Evolutionary conservation across 2,888 invertebrate species (phyloP).

Genomic region (Clostera curtula): DNA sequence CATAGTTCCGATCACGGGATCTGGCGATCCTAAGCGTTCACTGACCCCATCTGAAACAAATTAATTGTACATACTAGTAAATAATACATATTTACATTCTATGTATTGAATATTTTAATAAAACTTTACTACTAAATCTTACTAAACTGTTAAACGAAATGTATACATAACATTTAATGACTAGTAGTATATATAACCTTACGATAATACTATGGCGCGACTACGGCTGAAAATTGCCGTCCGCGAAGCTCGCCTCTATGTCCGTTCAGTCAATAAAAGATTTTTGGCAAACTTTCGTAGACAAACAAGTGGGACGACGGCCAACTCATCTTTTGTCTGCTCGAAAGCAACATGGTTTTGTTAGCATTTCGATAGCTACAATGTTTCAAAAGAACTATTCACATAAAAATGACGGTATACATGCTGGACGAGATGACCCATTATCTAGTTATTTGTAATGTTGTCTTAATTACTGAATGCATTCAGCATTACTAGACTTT

Average conservation of each 20-base stretch:
- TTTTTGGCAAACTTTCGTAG: constrained; percentile 72
- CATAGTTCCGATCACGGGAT: constrained; percentile 66
- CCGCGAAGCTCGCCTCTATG: constrained; percentile 53
- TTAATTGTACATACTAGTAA: constrained; percentile 24
- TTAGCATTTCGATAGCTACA: constrained; percentile 56
- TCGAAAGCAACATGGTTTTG: constrained; percentile 61
- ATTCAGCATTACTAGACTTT: no score
- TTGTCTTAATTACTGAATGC: no score
- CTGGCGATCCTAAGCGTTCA: constrained; percentile 69
- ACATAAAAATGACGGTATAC: no score
- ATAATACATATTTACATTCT: constrained; percentile 12
- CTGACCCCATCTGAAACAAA: constrained; percentile 60
- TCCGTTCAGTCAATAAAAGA: constrained; percentile 69
- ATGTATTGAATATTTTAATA: no score
- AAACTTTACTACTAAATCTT: no score
- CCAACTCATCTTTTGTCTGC: constrained; percentile 73
- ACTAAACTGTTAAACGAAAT: no score
- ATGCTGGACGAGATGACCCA: no score
- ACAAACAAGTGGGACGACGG: constrained; percentile 70
- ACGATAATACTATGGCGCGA: no score
- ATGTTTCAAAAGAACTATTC: constrained; percentile 43
- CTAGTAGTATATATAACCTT: no score
- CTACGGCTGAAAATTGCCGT: constrained; percentile 39
- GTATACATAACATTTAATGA: no score
- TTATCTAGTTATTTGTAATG: no score